Conservation (phyloP, 2,888 invertebrate species). For the Carterocephalus palaemon region DNA sequence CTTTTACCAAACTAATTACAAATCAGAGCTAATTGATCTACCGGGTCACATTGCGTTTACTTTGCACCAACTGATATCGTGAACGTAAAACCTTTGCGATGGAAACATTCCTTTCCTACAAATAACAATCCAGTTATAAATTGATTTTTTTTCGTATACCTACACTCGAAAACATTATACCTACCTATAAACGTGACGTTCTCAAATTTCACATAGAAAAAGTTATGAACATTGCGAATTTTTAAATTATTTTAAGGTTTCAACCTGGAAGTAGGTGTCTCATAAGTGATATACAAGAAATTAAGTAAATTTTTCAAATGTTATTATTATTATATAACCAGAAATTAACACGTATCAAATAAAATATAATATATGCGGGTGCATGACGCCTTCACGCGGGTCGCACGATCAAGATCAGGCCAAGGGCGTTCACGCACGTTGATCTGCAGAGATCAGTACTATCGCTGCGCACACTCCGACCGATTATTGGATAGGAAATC, state of each 20-base stretch:
- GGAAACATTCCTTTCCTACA: constrained; percentile 11
- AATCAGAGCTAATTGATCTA: constrained; percentile 17
- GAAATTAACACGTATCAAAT: background rate
- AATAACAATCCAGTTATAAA: no score
- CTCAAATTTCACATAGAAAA: no score
- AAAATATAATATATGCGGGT: constrained; percentile 34
- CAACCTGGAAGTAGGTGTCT: no score
- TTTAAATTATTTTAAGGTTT: no score
- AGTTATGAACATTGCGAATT: no score
- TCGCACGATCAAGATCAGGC: constrained; percentile 47
- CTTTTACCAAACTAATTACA: constrained; percentile 27
- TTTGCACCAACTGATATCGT: constrained; percentile 1
- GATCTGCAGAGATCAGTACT: no score
- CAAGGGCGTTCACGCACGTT: constrained; percentile 41
- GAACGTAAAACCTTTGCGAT: constrained; percentile 1
- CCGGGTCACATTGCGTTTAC: constrained; percentile 11
- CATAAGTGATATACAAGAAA: no score
- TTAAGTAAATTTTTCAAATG: background rate
- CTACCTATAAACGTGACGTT: no score
- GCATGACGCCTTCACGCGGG: constrained; percentile 33
- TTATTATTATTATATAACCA: background rate
- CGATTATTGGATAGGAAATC: no score
- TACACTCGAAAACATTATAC: no score
- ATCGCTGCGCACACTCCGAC: no score
- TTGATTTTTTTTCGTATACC: no score